A percentile compares a stretch with the other conserved stretches of the same genome.
Evolutionary conservation across 2,888 invertebrate genomes (phyloP).

Genomic region (Celastrina argiolus): DNA sequence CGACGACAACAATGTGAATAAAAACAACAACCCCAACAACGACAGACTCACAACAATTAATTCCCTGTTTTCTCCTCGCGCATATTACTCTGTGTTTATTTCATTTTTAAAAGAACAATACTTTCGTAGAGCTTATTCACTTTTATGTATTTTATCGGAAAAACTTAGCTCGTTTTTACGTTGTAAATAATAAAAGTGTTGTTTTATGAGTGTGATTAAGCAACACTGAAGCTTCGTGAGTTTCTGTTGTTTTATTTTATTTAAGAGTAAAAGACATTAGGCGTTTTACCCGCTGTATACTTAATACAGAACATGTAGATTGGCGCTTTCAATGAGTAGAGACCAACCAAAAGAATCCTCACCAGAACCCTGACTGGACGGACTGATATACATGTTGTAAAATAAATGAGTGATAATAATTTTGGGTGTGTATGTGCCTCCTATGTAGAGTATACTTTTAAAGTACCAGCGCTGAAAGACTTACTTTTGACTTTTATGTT

Average conservation of each 20-base stretch:
- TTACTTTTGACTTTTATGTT: no score
- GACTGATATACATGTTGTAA: no score
- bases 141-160: slow-evolving; percentile 7
- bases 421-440: no score
- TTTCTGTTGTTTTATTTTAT: neutral
- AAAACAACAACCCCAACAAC: neutral
- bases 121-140: neutral
- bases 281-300: no score
- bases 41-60: slow-evolving; percentile 11
- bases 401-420: no score
- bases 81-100: slow-evolving; percentile 7
- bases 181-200: neutral
- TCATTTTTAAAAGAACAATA: slow-evolving; percentile 6
- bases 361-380: no score
- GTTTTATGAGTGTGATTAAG: neutral
- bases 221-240: neutral
- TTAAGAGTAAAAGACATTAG: no score
- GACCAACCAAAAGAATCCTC: no score
- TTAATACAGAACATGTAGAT: no score
- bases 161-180: neutral
- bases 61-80: neutral
- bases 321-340: no score
- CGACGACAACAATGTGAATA: slow-evolving; percentile 9
- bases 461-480: no score
- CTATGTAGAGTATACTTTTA: no score